phyloP scores from a whole-genome alignment of 2,113 vertebrate species.

The Carassius carassius region DNA sequence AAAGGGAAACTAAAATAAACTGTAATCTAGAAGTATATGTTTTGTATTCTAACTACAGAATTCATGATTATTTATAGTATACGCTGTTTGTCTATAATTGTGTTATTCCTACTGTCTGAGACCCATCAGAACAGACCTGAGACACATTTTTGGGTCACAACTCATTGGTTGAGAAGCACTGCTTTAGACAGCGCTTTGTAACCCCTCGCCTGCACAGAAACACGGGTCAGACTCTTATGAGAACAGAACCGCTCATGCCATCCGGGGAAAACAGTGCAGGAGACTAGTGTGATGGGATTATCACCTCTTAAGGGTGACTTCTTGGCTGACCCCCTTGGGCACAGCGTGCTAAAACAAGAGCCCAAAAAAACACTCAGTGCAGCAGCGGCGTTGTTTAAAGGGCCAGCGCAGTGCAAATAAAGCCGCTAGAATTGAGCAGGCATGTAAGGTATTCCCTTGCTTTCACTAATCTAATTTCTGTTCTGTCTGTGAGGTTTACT shows the following conservation, averaged over 20 bases:
- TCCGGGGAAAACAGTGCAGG: conserved; percentile 73
- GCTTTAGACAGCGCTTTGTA: not conserved
- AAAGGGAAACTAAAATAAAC: too few relatives aligned
- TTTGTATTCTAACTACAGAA: not conserved
- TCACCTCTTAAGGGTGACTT: conserved; percentile 78
- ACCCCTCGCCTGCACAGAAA: not conserved
- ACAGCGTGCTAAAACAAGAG: conserved; percentile 72
- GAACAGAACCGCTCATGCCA: conserved; percentile 41
- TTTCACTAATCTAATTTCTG: not conserved
- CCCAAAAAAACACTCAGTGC: conserved; percentile 69
- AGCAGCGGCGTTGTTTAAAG: conserved; percentile 69
- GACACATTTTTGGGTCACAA: not conserved
- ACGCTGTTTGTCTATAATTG: not conserved
- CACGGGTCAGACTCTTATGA: conserved; percentile 45
- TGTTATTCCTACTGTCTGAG: not conserved
- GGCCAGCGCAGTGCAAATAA: conserved; percentile 62
- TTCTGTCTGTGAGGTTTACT: not conserved
- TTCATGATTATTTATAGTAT: not conserved
- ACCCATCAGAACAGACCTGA: not conserved
- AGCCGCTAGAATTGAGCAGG: conserved; percentile 69
- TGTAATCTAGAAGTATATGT: not conserved
- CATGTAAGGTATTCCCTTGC: conserved; percentile 36
- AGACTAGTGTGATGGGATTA: conserved; percentile 79
- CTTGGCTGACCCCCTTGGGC: conserved; percentile 76
- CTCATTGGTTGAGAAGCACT: not conserved